Evolutionary conservation across 2,888 invertebrate species (phyloP).

Genomic region (Nephrotoma flavescens): DNA sequence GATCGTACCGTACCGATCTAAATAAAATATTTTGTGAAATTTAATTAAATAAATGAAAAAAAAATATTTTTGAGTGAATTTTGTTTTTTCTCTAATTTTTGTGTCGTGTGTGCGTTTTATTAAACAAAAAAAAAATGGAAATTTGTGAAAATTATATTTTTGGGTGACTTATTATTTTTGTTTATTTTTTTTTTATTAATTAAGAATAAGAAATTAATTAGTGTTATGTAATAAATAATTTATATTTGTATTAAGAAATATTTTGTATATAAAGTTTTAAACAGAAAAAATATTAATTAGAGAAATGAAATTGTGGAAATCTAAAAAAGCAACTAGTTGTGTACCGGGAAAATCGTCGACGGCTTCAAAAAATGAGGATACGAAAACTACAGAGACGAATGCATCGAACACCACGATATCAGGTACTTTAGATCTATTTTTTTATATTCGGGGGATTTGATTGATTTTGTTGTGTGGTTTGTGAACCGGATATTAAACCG

Average conservation of each 20-base stretch:
- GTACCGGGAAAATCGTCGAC: constrained; percentile 25
- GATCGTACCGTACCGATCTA: background rate
- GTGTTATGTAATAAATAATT: background rate
- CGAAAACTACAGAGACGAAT: background rate
- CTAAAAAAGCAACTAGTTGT: constrained; percentile 30
- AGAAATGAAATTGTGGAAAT: constrained; percentile 32
- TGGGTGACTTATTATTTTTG: background rate
- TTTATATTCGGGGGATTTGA: background rate
- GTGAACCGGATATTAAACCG: constrained; percentile 11
- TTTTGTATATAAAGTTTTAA: background rate
- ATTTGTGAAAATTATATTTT: background rate
- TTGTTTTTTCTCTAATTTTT: background rate
- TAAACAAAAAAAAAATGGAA: background rate
- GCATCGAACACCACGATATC: background rate
- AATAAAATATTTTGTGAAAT: background rate
- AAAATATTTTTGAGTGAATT: background rate
- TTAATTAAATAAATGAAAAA: background rate
- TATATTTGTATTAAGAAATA: background rate
- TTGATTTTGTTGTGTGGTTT: background rate
- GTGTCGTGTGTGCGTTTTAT: background rate
- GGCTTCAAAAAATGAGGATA: background rate
- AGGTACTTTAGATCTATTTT: background rate
- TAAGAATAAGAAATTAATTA: background rate
- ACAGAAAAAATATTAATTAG: background rate
- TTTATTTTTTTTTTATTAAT: background rate